A percentile compares a stretch with the other conserved stretches of the same genome.
These are phyloP conservation scores for Mesembrinibis cayennensis DNA, from an alignment of 2,113 vertebrate genomes.

Conservation along the genomic window DNA sequence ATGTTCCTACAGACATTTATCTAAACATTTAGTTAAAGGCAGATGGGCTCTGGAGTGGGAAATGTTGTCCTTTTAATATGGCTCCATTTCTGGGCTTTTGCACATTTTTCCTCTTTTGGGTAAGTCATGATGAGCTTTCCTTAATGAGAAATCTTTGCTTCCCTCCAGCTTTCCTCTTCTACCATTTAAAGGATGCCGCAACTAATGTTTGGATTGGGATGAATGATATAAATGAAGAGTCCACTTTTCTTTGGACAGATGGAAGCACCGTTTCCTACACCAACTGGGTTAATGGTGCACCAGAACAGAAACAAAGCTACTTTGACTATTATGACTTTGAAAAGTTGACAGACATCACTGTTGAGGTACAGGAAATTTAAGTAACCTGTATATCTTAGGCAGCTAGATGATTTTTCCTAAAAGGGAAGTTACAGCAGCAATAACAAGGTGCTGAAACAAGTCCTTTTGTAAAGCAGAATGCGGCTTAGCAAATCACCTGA, in stretches of 20 bases:
- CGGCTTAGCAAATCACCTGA: not conserved
- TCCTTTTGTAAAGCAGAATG: not conserved
- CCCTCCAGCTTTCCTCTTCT: constrained; percentile 85
- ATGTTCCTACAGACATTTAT: not conserved
- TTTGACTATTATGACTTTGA: not conserved
- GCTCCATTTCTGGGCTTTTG: not conserved
- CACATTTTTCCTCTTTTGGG: not conserved
- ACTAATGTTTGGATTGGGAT: constrained; percentile 85
- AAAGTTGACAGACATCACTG: not conserved
- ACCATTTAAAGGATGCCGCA: constrained; percentile 69
- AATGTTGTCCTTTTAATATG: not conserved
- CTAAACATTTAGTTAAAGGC: not conserved
- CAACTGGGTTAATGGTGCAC: constrained; percentile 89
- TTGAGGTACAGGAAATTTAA: constrained; percentile 19
- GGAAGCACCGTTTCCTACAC: constrained; percentile 83
- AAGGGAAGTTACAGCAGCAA: not conserved
- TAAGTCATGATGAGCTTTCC: not conserved
- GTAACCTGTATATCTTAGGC: not conserved
- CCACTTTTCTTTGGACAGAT: constrained; percentile 87
- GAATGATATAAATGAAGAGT: constrained; percentile 87
- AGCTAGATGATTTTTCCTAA: not conserved
- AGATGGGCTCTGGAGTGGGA: not conserved
- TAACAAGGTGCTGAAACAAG: not conserved
- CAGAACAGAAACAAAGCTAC: constrained; percentile 9
- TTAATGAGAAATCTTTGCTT: not conserved